Conservation (phyloP, 2,113 vertebrate genomes). For the Lepisosteus oculatus region DNA sequence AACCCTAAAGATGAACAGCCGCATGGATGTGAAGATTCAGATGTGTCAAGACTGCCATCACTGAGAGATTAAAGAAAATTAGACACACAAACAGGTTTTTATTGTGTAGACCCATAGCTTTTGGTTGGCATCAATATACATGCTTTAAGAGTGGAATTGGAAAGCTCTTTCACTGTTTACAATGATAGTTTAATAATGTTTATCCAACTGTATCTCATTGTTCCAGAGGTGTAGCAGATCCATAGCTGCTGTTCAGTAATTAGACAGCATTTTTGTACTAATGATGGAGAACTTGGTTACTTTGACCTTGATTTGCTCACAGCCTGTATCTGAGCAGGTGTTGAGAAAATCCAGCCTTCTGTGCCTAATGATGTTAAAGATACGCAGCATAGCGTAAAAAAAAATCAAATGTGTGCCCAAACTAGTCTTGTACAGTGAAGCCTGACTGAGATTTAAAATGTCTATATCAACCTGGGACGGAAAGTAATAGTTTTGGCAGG, state of each 20-base stretch:
- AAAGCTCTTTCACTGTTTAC: slow-evolving; percentile 1
- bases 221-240: slow-evolving; percentile 1
- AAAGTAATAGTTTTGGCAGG: not conserved
- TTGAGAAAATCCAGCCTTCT: slow-evolving; percentile 10
- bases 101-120: too few species aligned
- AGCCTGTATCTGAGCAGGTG: slow-evolving; percentile 24
- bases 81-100: too few species aligned
- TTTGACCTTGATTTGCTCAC: slow-evolving; percentile 28
- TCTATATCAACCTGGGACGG: not conserved
- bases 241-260: slow-evolving; percentile 18
- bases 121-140: too few species aligned
- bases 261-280: slow-evolving; percentile 6
- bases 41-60: too few species aligned
- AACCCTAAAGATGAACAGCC: too few species aligned
- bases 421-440: not conserved
- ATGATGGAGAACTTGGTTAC: slow-evolving; percentile 18
- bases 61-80: too few species aligned
- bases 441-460: not conserved
- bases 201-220: slow-evolving; percentile 12
- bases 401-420: not conserved
- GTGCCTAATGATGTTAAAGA: not conserved
- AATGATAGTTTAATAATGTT: slow-evolving; percentile 24
- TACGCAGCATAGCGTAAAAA: not conserved
- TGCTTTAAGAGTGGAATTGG: too few species aligned
- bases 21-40: too few species aligned